Conservation (phyloP, 2,113 vertebrate genomes). For the Osmerus mordax region DNA sequence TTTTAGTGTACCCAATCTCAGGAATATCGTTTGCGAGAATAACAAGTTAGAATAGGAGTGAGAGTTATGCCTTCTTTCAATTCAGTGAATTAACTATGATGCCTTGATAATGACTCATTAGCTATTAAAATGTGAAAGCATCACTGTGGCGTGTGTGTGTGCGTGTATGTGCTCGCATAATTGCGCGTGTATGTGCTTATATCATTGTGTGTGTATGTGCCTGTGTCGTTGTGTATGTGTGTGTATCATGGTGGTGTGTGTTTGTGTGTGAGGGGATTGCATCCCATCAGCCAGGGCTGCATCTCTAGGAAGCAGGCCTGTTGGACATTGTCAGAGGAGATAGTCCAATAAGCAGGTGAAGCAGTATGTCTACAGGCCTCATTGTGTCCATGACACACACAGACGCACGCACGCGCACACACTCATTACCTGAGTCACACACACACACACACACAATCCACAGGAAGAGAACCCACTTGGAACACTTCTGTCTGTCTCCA, state of each 20-base stretch:
- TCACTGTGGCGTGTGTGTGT: too few relatives aligned
- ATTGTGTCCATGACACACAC: not conserved
- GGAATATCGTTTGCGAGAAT: too few relatives aligned
- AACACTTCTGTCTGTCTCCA: slow-evolving; percentile 43
- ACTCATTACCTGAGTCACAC: slow-evolving; percentile 6
- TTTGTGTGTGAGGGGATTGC: slow-evolving; percentile 14
- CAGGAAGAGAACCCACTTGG: slow-evolving; percentile 28
- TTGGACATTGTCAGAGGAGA: slow-evolving; percentile 20
- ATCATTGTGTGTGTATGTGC: too few relatives aligned
- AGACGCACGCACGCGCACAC: not conserved
- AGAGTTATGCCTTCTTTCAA: too few relatives aligned
- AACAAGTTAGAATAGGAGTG: too few relatives aligned
- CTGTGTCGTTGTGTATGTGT: not conserved
- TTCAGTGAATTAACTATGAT: too few relatives aligned
- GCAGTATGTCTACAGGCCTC: slow-evolving; percentile 3
- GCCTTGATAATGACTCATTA: too few relatives aligned
- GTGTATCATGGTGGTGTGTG: slow-evolving; percentile 19
- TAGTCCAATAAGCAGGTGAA: slow-evolving; percentile 15
- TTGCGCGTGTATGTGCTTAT: too few relatives aligned
- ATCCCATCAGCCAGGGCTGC: not conserved
- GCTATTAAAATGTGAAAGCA: too few relatives aligned
- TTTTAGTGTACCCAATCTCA: too few relatives aligned
- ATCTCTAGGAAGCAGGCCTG: slow-evolving; percentile 41
- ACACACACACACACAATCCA: slow-evolving; percentile 2
- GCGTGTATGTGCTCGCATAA: too few relatives aligned